Evolutionary conservation across 2,797 vertebrate genomes (phyloP).

Genomic region (Hybognathus amarus): DNA sequence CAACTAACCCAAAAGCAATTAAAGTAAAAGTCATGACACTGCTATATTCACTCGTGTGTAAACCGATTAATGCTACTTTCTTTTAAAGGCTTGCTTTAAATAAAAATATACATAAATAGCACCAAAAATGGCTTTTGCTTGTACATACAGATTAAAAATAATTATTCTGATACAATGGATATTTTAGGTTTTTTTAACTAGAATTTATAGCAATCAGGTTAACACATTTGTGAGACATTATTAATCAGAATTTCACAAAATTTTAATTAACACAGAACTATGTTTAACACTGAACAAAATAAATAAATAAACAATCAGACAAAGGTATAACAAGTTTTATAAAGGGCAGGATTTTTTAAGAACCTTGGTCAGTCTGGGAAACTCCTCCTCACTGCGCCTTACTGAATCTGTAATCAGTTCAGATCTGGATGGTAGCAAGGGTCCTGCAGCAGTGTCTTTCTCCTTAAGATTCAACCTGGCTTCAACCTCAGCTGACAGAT

Average conservation of each 20-base stretch:
- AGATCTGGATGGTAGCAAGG: conserved; percentile 43
- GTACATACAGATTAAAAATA: neutral
- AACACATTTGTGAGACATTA: neutral
- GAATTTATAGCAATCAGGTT: neutral
- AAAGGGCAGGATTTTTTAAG: neutral
- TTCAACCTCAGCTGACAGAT: conserved; percentile 79
- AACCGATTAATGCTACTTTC: neutral
- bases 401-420: conserved; percentile 52
- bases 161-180: neutral
- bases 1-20: no score
- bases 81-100: no score
- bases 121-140: neutral
- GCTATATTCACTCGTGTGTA: neutral
- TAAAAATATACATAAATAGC: neutral
- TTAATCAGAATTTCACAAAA: neutral
- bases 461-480: conserved; percentile 79
- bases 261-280: neutral
- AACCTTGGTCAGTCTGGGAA: conserved; percentile 86
- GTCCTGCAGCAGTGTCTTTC: conserved; percentile 66
- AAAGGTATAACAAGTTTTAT: neutral
- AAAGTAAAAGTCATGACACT: neutral
- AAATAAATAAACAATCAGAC: neutral
- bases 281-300: neutral
- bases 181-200: neutral
- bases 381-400: conserved; percentile 72